A percentile compares a stretch with the other conserved stretches of the same genome.
Evolutionary conservation across 2,888 invertebrate species (phyloP).

Genomic region (Gortyna flavago): DNA sequence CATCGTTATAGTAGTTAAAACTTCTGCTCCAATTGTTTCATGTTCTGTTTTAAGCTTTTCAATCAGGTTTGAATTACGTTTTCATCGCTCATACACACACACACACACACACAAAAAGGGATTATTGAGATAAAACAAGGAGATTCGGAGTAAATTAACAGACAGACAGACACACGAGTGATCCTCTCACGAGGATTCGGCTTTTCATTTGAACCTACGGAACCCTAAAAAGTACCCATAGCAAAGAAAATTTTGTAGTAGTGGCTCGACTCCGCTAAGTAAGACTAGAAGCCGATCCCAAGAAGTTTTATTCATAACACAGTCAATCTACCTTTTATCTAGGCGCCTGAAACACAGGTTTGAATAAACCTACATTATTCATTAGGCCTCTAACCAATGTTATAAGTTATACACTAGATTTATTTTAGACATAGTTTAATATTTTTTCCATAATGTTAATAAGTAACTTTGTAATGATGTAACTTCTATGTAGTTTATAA

Average conservation of each 20-base stretch:
- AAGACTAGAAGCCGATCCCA: neutral
- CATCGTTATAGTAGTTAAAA: neutral
- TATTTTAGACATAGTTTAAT: too few species aligned
- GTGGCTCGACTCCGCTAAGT: neutral
- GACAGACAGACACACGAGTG: neutral
- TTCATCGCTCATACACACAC: neutral
- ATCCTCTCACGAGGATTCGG: too few species aligned
- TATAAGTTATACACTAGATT: too few species aligned
- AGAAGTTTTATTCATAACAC: neutral
- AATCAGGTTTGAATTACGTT: neutral
- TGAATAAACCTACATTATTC: too few species aligned
- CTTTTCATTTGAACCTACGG: neutral
- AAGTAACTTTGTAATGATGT: too few species aligned
- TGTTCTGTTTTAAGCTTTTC: neutral
- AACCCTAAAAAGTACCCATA: neutral
- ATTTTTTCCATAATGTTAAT: too few species aligned
- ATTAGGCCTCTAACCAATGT: too few species aligned
- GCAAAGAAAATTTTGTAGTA: neutral
- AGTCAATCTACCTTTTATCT: too few species aligned
- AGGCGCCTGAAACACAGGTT: too few species aligned
- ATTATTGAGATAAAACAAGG: neutral
- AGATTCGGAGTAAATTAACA: neutral
- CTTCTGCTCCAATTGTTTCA: neutral
- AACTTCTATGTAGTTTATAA: too few species aligned
- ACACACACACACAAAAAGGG: accelerated